Base-by-base conservation (phyloP, 1,140 invertebrate species). In the Leptinotarsa texana region DNA sequence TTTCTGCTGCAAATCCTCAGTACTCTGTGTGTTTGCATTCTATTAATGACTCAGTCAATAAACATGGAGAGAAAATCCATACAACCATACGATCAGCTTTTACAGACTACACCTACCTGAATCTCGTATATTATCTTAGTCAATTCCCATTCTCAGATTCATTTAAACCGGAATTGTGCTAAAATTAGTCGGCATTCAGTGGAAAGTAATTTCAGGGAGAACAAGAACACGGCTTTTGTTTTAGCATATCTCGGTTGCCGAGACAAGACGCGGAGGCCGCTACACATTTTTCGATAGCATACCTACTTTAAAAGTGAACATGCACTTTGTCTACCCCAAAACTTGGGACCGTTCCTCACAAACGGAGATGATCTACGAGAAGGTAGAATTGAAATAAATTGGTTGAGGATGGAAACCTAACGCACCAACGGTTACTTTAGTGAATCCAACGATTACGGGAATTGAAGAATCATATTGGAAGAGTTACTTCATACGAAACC, bases 341-440 rank as follows among this genome's bases (percentile, higher is more conserved):
- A 57, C 51, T 18, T 15, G 51, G 51, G 51, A 15, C 51, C 51
- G 51, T 57, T 57, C 17, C 6, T 57, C 51, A 57, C 15, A 57
- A 57, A 57, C 51, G 51, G n/a, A 57, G 51, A 57, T 57, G 15
- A 57, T 57, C 51, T 18, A 57, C 51, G n/a, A 18, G 51, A 57
- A 57, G 51, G 51, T 57, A 57, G n/a, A 57, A 57, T 57, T 57
- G 51, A 57, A 57, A 57, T 57, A 57, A 57, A 57, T 57, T 57
- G 51, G 51, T 57, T 57, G 51, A 15, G 17, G 51, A n/a, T 57
- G 17, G 13, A 15, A 18, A 18, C n/a, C 51, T n/a, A 18, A 18
- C 51, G 2, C 51, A 18, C 51, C 51, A 57, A 18, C 13, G 13
- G 17, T 42, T 11, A 42, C 33, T 42, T 42, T 0, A 11, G 33